These are phyloP conservation scores for Cossypha caffra DNA, from an alignment of 2,797 vertebrate genomes.

Conservation along the genomic window DNA sequence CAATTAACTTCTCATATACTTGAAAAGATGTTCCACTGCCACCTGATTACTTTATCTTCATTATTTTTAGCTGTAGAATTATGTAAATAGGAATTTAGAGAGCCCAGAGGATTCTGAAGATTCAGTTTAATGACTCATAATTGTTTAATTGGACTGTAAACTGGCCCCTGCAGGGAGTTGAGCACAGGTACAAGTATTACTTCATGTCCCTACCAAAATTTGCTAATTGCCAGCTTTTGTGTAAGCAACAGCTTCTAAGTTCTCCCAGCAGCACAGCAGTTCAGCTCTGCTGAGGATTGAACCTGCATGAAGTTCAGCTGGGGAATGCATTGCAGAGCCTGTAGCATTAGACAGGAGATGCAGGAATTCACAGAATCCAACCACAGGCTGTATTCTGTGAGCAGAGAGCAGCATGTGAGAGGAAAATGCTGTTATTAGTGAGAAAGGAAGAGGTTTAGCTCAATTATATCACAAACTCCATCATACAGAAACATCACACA, in stretches of 20 bases:
- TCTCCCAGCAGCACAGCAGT: not conserved
- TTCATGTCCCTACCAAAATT: not conserved
- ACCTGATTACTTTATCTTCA: slow-evolving; percentile 44
- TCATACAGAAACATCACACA: rapidly evolving
- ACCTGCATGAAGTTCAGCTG: not conserved
- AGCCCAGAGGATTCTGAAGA: slow-evolving; percentile 21
- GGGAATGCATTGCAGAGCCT: not conserved
- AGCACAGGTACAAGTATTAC: not conserved
- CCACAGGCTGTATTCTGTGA: rapidly evolving
- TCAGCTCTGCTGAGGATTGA: not conserved
- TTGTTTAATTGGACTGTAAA: slow-evolving; percentile 61
- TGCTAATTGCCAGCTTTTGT: not conserved
- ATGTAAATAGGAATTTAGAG: slow-evolving; percentile 57
- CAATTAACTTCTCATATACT: slow-evolving; percentile 41
- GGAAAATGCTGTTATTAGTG: not conserved
- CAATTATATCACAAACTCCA: not conserved
- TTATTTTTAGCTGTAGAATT: slow-evolving; percentile 64
- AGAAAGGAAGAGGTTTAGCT: not conserved
- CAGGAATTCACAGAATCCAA: not conserved
- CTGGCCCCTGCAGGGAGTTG: slow-evolving; percentile 11
- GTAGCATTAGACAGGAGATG: rapidly evolving
- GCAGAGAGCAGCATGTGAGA: rapidly evolving
- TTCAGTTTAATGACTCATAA: slow-evolving; percentile 45
- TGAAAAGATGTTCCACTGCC: slow-evolving; percentile 15
- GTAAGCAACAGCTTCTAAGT: not conserved